Evolutionary conservation across 2,888 invertebrate genomes (phyloP).

Genomic region (Agrochola lychnidis): DNA sequence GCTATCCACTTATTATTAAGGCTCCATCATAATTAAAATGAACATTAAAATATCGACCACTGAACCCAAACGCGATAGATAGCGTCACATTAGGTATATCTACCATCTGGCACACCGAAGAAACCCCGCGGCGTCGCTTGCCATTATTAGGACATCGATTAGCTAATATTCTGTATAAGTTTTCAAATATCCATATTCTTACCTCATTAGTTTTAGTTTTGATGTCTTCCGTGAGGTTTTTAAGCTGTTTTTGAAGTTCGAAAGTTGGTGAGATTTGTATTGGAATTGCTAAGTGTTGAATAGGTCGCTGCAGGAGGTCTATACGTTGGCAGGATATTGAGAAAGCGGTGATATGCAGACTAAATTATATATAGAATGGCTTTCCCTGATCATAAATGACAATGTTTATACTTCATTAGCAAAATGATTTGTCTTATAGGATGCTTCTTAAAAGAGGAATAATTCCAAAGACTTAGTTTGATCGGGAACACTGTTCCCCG

Average conservation of each 20-base stretch:
- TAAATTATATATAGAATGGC: neutral
- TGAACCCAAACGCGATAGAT: conserved; percentile 34
- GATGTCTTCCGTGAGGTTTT: conserved; percentile 21
- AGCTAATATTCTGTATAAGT: conserved; percentile 32
- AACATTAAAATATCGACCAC: conserved; percentile 20
- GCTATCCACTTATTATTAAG: too few species aligned
- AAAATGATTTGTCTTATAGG: neutral
- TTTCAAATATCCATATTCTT: conserved; percentile 19
- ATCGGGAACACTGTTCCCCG: too few species aligned
- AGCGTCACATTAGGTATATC: conserved; percentile 8
- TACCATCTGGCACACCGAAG: conserved; percentile 39
- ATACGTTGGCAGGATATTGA: neutral
- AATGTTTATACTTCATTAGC: neutral
- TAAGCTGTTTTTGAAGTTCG: conserved; percentile 4
- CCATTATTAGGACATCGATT: conserved; percentile 43
- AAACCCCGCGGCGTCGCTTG: conserved; percentile 32
- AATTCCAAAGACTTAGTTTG: neutral
- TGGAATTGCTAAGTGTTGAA: conserved; percentile 1
- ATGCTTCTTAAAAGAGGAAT: too few species aligned
- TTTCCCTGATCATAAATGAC: neutral
- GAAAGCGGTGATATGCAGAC: neutral
- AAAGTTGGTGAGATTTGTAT: conserved; percentile 12
- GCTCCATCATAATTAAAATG: neutral
- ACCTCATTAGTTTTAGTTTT: conserved; percentile 26
- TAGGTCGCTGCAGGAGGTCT: conserved; percentile 3